Evolutionary conservation across 2,797 vertebrate species (phyloP).

Genomic region (Xenentodon cancila): DNA sequence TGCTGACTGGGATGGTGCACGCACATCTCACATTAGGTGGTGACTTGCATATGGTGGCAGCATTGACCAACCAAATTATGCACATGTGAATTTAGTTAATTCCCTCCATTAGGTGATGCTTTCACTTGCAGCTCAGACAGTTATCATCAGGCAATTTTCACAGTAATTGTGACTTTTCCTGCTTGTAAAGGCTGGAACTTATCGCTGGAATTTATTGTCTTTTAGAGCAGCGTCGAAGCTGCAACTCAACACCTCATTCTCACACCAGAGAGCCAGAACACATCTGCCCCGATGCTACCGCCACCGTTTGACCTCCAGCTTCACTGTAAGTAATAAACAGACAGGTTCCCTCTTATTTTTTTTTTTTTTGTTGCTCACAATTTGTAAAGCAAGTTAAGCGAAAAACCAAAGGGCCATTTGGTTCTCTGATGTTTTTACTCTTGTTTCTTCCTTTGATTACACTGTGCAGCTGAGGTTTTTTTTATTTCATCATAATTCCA

Average conservation of each 20-base stretch:
- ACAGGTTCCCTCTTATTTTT: no score
- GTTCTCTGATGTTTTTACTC: conserved; percentile 36
- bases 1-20: no score
- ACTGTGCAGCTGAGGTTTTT: conserved; percentile 25
- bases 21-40: no score
- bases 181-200: no score
- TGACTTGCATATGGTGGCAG: no score
- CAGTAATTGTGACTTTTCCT: no score
- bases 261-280: conserved; percentile 13
- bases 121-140: no score
- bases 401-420: conserved; percentile 22
- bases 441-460: conserved; percentile 27
- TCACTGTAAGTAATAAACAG: neutral
- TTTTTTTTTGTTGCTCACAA: neutral
- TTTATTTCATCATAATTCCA: conserved; percentile 35
- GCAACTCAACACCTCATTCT: conserved; percentile 7
- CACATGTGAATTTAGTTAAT: no score
- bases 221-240: conserved; percentile 4
- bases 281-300: neutral
- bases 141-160: no score
- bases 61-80: no score
- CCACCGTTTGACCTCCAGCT: conserved; percentile 11
- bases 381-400: conserved; percentile 13
- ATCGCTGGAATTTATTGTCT: neutral
- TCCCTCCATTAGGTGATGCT: no score